Percentiles rank a stretch among this genome's conserved stretches.
Conservation (phyloP, 1,140 invertebrate species). For the Scaptomyza hsui region DNA sequence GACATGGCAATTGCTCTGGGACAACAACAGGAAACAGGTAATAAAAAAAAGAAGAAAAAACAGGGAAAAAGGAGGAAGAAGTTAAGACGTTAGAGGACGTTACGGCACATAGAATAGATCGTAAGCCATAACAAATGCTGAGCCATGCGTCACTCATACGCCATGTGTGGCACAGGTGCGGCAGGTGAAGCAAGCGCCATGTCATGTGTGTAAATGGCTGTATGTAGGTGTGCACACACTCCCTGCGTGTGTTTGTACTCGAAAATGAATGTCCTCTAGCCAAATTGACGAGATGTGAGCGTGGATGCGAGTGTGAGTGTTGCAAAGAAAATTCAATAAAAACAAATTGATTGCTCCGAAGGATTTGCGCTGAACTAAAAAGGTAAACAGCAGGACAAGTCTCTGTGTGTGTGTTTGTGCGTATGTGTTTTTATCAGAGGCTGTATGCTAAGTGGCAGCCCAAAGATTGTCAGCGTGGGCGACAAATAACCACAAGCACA, state of each 20-base stretch:
- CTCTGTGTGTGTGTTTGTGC: background rate
- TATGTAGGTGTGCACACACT: no score
- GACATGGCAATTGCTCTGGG: constrained; percentile 47
- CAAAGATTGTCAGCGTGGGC: constrained; percentile 63
- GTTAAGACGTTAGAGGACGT: constrained; percentile 7
- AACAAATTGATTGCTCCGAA: constrained; percentile 75
- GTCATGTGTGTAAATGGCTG: constrained; percentile 49
- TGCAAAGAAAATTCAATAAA: constrained; percentile 73
- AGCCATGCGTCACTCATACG: constrained; percentile 78
- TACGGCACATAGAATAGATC: constrained; percentile 21
- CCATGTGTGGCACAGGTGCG: constrained; percentile 50
- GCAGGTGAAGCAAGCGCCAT: constrained; percentile 13
- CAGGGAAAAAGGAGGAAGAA: constrained; percentile 21
- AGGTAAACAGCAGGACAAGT: constrained; percentile 43
- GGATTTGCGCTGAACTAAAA: constrained; percentile 66
- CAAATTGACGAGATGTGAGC: constrained; percentile 49
- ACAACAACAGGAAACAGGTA: constrained; percentile 58
- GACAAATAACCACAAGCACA: constrained; percentile 55
- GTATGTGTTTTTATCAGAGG: constrained; percentile 34
- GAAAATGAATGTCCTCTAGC: constrained; percentile 64
- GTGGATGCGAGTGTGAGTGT: background rate
- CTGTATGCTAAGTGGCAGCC: constrained; percentile 70
- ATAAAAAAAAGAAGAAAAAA: constrained; percentile 52
- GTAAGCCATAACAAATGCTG: constrained; percentile 70
- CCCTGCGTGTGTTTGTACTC: background rate